Evolutionary conservation across 1,140 invertebrate species (phyloP).

Genomic region (Drosophila malerkotliana): DNA sequence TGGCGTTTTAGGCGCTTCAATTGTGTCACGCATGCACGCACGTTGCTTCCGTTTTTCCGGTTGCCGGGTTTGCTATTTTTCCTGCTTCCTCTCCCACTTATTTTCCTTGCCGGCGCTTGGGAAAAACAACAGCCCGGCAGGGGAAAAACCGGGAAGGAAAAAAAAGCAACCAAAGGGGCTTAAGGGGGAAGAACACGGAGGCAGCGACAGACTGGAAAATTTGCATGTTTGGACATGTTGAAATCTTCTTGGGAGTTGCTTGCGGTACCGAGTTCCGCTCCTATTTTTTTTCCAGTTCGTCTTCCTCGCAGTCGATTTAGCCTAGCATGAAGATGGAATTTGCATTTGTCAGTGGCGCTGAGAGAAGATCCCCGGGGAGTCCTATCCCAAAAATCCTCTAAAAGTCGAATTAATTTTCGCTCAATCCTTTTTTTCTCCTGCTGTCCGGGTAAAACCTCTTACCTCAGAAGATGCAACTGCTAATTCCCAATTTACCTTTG

Average conservation of each 20-base stretch:
- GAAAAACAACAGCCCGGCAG: conserved; percentile 42
- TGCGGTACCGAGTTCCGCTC: conserved; percentile 42
- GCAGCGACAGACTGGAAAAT: conserved; percentile 81
- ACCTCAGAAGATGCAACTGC: not conserved
- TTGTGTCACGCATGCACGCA: conserved; percentile 82
- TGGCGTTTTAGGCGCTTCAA: conserved; percentile 74
- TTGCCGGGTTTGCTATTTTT: conserved; percentile 79
- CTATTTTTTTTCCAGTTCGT: not conserved
- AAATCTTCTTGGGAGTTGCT: conserved; percentile 76
- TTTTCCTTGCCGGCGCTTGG: conserved; percentile 39
- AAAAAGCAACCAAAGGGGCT: conserved; percentile 1
- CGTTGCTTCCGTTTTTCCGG: conserved; percentile 81
- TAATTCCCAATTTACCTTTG: conserved; percentile 5
- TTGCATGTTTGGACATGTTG: conserved; percentile 82
- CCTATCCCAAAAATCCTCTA: conserved; percentile 6
- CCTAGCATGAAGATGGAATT: conserved; percentile 67
- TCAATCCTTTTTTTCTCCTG: conserved; percentile 21
- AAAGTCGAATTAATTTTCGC: conserved; percentile 30
- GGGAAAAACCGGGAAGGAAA: conserved; percentile 19
- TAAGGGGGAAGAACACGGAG: conserved; percentile 27
- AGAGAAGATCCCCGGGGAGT: conserved; percentile 10
- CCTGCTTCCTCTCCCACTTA: conserved; percentile 43
- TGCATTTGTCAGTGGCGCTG: conserved; percentile 70
- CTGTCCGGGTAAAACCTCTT: conserved; percentile 10
- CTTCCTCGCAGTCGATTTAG: conserved; percentile 38